Percentiles rank a stretch among this genome's conserved stretches.
Conservation (phyloP, 2,888 invertebrate genomes). For the Agonopterix alstromeriana region DNA sequence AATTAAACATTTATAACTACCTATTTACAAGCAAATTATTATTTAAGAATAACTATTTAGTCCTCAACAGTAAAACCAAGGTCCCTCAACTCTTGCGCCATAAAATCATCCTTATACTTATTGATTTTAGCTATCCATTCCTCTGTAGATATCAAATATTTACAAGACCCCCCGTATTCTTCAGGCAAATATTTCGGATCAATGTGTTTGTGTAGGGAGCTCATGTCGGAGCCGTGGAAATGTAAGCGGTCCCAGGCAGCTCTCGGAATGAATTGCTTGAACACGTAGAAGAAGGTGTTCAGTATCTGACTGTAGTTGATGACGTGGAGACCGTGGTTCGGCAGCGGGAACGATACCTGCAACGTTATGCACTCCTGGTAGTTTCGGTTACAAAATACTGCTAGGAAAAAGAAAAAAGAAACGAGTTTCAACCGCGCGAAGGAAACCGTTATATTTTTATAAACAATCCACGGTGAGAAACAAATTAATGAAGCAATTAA, state of each 20-base stretch:
- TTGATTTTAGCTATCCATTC: conserved; percentile 78
- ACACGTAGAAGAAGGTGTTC: conserved; percentile 83
- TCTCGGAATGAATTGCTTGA: conserved; percentile 84
- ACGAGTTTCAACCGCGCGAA: neutral
- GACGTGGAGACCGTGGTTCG: conserved; percentile 84
- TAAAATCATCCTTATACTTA: conserved; percentile 64
- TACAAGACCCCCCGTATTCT: conserved; percentile 65
- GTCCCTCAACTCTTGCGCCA: conserved; percentile 78
- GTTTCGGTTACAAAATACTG: conserved; percentile 2
- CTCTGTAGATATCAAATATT: conserved; percentile 75
- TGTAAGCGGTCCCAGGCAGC: conserved; percentile 75
- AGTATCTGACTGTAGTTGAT: conserved; percentile 88
- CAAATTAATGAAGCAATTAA: too few relatives aligned
- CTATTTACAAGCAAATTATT: too few relatives aligned
- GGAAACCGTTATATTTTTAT: neutral
- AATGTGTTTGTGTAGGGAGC: conserved; percentile 53
- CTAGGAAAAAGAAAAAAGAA: conserved; percentile 4
- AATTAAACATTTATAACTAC: too few relatives aligned
- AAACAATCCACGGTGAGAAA: neutral
- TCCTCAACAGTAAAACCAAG: conserved; percentile 71
- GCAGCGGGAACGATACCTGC: conserved; percentile 84
- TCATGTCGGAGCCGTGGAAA: conserved; percentile 58
- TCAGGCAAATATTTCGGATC: conserved; percentile 51
- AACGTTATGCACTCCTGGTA: conserved; percentile 21
- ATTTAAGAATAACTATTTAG: conserved; percentile 1